Base-by-base conservation (phyloP, 2,888 invertebrate genomes). In the Hypsopygia costalis region DNA sequence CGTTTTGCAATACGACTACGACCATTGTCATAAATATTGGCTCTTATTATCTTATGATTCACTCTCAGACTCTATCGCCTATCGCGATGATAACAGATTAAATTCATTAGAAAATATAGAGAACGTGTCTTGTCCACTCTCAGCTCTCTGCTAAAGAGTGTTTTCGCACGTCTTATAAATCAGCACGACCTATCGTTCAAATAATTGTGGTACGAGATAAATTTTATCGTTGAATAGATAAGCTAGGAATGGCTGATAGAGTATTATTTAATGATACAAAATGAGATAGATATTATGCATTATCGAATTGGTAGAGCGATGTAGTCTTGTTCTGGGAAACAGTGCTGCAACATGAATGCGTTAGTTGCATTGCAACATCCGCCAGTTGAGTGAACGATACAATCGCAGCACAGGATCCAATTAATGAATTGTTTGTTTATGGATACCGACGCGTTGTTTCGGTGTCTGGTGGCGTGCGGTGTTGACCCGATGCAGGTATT, bases 291-390 rank as follows among this genome's bases (percentile, higher is more conserved):
- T n/a, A 16, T 16, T 16, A 4, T 16, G 16, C 16, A 16, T 16
- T 16, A n/a, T n/a, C n/a, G n/a, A n/a, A n/a, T n/a, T n/a, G n/a
- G n/a, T n/a, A n/a, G n/a, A n/a, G n/a, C n/a, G 16, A 16, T 16
- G 16, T 16, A 16, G 16, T 49, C 50, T 42, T 44, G 52, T 52
- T 49, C 49, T 50, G 41, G 46, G 52, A 49, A 47, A 48, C 5
- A 25, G 21, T 69, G 60, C 64, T 49, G 65, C 62, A 71, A 65
- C 44, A 55, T 59, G 63, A 66, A 68, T 67, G 66, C 56, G 51
- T 61, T 52, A 56, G 53, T 70, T 69, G 49, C 44, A 51, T 70
- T 69, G 49, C 44, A 51, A 49, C 50, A 36, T 42, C 1, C 11
- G 21, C 6, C 11, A 16, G 8, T 27, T 29, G 10, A 6, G 29